Base-by-base conservation (phyloP, 2,888 invertebrate species). In the Drosophila vallismaia region DNA sequence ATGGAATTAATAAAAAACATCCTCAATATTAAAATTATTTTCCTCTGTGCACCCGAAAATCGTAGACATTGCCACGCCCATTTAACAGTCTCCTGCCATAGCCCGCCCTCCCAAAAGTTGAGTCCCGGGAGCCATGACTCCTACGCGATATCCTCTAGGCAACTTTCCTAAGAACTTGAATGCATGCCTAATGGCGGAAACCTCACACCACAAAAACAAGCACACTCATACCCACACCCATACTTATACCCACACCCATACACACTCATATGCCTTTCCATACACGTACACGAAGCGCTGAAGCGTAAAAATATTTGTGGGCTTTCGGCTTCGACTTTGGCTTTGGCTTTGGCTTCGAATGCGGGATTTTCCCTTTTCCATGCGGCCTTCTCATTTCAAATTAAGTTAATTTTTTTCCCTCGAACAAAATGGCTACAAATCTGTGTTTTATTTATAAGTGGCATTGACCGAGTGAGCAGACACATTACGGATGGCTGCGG, bases 401-500 rank as follows among this genome's bases (percentile, higher is more conserved):
- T 71, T 53, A 77, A 73, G 72, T 71, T 74, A 71, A 67, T 71
- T 55, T 68, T 77, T 56, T 48, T 48, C 53, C 45, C 36, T 44
- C 46, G 31, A 62, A 51, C 64, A 52, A 67, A 64, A 74, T 72
- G 59, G 59, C 74, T 53, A 63, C 71, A 81, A 84, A 75, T 80
- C 78, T 73, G 64, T 81, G 69, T 81, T 75, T 71, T 84, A 81
- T 84, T 78, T 71, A 78, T 75, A 78, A 75, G 70, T 70, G 54
- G 42, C 56, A 57, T 52, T 71, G 44, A 36, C 33, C 55, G 46
- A 64, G 64, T 64, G 58, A 51, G 53, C 60, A 60, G 63, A 59
- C 67, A 68, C 50, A 76, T 64, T 67, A 55, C 49, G 45, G 66
- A 53, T 48, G 51, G 52, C 64, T 12, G 19, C 31, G 40, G 52